Evolutionary conservation across 2,113 vertebrate genomes (phyloP).

Genomic region (Nesoenas mayeri): DNA sequence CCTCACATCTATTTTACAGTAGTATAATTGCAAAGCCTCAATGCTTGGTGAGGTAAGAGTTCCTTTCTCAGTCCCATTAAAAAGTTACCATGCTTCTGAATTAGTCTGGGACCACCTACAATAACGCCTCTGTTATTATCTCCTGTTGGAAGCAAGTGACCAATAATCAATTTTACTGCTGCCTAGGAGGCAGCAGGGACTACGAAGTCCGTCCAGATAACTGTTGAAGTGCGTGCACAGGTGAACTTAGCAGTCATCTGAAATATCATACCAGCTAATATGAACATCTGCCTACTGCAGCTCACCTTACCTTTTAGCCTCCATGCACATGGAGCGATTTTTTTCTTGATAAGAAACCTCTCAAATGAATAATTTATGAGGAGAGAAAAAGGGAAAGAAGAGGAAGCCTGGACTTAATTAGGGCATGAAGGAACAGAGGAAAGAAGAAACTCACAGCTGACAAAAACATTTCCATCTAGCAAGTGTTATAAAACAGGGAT

Average conservation of each 20-base stretch:
- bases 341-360: not conserved
- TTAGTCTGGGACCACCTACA: not conserved
- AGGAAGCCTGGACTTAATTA: not conserved
- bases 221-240: not conserved
- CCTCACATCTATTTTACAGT: not conserved
- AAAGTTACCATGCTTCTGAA: not conserved
- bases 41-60: not conserved
- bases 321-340: not conserved
- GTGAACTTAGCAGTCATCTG: not conserved
- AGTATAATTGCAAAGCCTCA: not conserved
- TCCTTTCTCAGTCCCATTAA: not conserved
- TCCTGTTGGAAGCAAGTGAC: not conserved
- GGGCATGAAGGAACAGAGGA: not conserved
- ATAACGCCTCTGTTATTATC: not conserved
- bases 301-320: not conserved
- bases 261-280: not conserved
- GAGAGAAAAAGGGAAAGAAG: not conserved
- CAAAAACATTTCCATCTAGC: not conserved
- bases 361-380: not conserved
- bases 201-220: accelerated
- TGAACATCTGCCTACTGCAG: not conserved
- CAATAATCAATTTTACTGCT: not conserved
- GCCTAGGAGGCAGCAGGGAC: not conserved
- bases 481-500: conserved; percentile 29
- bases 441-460: not conserved